phyloP scores from a whole-genome alignment of 2,888 invertebrate species.

The Gibbula magus region DNA sequence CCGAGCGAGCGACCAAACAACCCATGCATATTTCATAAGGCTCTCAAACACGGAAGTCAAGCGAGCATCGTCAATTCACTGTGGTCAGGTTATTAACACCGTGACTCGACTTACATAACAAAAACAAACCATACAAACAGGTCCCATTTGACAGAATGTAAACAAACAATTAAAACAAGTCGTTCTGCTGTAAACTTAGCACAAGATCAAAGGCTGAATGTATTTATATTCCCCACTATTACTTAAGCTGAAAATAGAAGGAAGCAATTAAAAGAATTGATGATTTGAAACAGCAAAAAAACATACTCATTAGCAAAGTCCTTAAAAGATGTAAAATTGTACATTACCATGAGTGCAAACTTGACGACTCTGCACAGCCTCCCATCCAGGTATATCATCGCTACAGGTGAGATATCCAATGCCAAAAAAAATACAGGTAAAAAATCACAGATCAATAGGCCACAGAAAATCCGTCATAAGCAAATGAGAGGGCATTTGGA shows the following conservation, averaged over 20 bases:
- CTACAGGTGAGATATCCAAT: constrained; percentile 6
- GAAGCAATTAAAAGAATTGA: too few species aligned
- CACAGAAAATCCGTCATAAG: background rate
- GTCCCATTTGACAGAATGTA: background rate
- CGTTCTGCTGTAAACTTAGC: too few species aligned
- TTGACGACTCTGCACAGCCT: background rate
- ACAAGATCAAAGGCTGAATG: too few species aligned
- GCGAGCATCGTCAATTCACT: background rate
- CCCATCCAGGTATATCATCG: background rate
- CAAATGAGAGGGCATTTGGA: background rate
- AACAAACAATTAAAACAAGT: too few species aligned
- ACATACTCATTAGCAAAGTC: background rate
- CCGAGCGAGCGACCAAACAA: too few species aligned
- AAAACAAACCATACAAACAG: background rate
- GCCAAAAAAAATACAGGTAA: background rate
- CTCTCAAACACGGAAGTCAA: background rate
- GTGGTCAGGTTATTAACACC: background rate
- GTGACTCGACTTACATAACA: background rate
- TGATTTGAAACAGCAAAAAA: too few species aligned
- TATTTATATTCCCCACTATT: too few species aligned
- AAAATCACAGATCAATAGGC: background rate
- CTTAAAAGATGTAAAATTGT: background rate
- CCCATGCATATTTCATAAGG: background rate
- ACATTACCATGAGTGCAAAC: background rate
- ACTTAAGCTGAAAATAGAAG: too few species aligned